Evolutionary conservation across 2,888 invertebrate genomes (phyloP), one percentile per base, ranked within the genome.

Genomic region (Drosophila picticornis): DNA sequence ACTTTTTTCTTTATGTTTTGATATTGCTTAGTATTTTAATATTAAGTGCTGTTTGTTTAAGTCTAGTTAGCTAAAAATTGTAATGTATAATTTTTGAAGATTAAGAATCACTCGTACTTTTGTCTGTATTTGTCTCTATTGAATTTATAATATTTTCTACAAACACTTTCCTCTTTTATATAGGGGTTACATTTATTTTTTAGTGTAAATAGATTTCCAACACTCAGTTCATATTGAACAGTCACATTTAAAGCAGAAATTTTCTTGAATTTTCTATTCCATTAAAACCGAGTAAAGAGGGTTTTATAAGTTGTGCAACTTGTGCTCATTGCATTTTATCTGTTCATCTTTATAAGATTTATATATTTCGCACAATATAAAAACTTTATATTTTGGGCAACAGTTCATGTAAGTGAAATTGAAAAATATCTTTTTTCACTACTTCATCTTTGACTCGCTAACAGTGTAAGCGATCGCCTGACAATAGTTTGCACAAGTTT

Each of bases 331-430:
- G 7, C 36, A 36, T 36, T 7, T 19, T 19, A 2, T 36, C 7
- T 19, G 56, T 64, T 60, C 38, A 46, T 48, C 11, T 46, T n/a
- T 40, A 25, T 19, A 50, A 27, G 11, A 36, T 16, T 36, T 19
- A 36, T 36, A 7, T 19, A 19, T 36, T 7, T 19, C 36, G 36
- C 7, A 19, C 2, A 36, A 36, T 2, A 36, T 16, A 16, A 6
- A 16, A 36, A 2, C 16, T n/a, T 22, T 25, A 32, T 52, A 52
- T 52, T 31, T 57, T 34, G 32, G 53, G 53, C 65, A 62, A 62
- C 77, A 80, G 65, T 70, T 80, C 63, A 73, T 65, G 61, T 72
- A 68, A 68, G 63, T 60, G 57, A 48, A 58, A 51, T 48, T 22
- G 27, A 61, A 46, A 57, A 34, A 70, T 10, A 56, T 36, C 51